Base-by-base conservation (phyloP, 2,888 invertebrate species). In the Tethea ocularis region DNA sequence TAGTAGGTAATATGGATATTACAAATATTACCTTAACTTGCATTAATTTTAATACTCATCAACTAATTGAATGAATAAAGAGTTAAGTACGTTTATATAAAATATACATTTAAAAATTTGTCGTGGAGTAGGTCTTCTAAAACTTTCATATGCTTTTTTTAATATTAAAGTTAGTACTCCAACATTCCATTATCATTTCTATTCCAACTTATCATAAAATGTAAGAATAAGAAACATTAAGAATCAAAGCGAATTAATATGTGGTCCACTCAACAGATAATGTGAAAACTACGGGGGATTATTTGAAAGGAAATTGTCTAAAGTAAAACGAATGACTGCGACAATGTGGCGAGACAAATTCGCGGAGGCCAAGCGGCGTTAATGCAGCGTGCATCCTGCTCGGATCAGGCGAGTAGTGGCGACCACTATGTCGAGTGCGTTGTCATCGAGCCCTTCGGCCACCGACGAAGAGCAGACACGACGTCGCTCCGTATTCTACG, bases 401-500 rank as follows among this genome's bases (percentile, higher is more conserved):
- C 59, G 56, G 60, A 59, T 54, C n/a, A n/a, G 7, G 38, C 38
- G 67, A 46, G 46, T 46, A 46, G 46, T 46, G 46, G 46, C 68
- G 74, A 71, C 74, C 78, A 82, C 78, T 80, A 93, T 93, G 93
- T 86, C 93, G 72, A 84, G 85, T 74, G 76, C 85, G 63, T 77
- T 86, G 75, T 84, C 88, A 62, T 83, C 88, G 61, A 84, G 82
- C 75, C 74, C 78, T 67, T 75, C 84, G 70, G 76, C 78, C 84
- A 78, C 76, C 78, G 87, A 82, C 78, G 94, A 94, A 75, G 94
- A 95, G 58, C 87, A 92, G 67, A 81, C 93, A 65, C 92, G 95
- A 56, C 94, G 96, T 62, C 94, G 96, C 65, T 96, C 96, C 56
- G 95, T 96, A 68, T 96, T 96, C 87, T 96, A 96, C 87, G 96